Conservation (phyloP, 2,888 invertebrate species). For the Cremastinae sp. region DNA sequence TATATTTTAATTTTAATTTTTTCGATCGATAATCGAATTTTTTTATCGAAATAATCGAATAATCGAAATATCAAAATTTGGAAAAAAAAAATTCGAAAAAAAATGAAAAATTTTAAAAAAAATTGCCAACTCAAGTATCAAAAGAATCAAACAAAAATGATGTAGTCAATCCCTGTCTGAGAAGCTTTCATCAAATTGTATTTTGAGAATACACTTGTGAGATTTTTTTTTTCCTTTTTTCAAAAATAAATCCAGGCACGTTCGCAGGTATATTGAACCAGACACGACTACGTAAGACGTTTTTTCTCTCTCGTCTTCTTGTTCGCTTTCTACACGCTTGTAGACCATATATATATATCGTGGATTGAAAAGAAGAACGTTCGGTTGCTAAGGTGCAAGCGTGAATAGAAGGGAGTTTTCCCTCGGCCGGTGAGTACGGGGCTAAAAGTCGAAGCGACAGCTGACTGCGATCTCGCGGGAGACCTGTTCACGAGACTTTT, state of each 20-base stretch:
- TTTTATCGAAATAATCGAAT: no score
- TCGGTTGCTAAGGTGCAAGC: slow-evolving; percentile 31
- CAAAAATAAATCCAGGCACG: slow-evolving; percentile 24
- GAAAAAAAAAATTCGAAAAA: no score
- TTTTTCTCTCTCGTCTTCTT: slow-evolving; percentile 37
- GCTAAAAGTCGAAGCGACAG: slow-evolving; percentile 29
- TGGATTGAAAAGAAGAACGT: slow-evolving; percentile 3
- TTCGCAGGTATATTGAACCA: background rate
- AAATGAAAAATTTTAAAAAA: no score
- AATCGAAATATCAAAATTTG: no score
- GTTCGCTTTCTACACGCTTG: no score
- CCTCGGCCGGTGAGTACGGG: slow-evolving; percentile 27
- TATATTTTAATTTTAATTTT: no score
- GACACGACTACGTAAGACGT: slow-evolving; percentile 27
- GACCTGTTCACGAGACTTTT: slow-evolving; percentile 39
- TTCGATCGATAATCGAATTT: no score
- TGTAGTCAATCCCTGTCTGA: no score
- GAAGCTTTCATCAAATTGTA: no score
- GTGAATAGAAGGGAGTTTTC: slow-evolving; percentile 36
- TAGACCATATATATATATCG: background rate
- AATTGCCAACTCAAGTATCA: no score
- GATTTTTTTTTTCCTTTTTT: slow-evolving; percentile 6
- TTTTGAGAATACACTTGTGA: slow-evolving; percentile 13
- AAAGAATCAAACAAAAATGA: no score
- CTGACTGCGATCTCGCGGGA: slow-evolving; percentile 30